Evolutionary conservation across 1,140 invertebrate species (phyloP), one percentile per base, ranked within the genome.

Genomic region (Trichonephila clavata): DNA sequence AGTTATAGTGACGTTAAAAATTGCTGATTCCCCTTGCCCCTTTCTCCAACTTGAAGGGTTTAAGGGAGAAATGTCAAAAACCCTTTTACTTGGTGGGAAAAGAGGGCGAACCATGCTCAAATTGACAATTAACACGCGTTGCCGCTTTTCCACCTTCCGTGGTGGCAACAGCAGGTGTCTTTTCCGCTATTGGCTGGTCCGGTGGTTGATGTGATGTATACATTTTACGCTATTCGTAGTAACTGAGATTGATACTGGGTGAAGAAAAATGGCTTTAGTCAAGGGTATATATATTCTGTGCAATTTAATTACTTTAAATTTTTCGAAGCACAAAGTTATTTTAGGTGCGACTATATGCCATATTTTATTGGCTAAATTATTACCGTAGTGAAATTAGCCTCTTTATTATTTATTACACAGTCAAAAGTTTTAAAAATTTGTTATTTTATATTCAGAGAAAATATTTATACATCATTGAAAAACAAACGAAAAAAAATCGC

Each of bases 91-190:
- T 24, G 14, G 60, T 50, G 50, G 50, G 50, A 50, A 50, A 50
- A 50, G 50, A 50, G 50, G 50, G 60, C 60, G n/a, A 39, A 50
- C 43, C 86, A 87, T 65, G 80, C 80, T 84, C 60, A 84, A 92
- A 86, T 61, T 90, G 83, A 92, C 91, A 92, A 86, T 92, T 92
- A 92, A 86, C 83, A 92, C 81, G 83, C 91, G 83, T 92, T 92
- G 63, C 65, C 91, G 91, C 91, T 92, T 92, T 92, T 71, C 91
- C 61, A 86, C 81, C 59, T 83, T 61, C 71, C 21, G 24, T 16
- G 63, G 83, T 71, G 39, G 83, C 83, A 92, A 71, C 83, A 92
- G 81, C 91, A 86, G 91, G 91, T 68, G 50, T 59, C 20, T 50
- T 86, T 92, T 43, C 43, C 43, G 21, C 81, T 24, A 91, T 92